phyloP scores from a whole-genome alignment of 2,888 invertebrate genomes.

The Lasioglossum calceatum region DNA sequence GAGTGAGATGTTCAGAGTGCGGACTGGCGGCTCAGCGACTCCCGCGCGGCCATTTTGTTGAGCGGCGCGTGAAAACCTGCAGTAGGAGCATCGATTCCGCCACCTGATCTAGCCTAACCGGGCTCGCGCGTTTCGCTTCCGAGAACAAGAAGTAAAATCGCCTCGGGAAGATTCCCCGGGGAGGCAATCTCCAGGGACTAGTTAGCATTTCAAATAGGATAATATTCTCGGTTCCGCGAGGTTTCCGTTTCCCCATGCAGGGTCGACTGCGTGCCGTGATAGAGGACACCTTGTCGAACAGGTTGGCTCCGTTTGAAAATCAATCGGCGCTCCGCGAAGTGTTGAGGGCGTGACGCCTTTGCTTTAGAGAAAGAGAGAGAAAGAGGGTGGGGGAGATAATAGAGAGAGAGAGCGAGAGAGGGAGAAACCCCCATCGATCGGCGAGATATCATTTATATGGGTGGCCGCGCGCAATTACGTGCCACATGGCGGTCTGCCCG shows the following conservation, averaged over 20 bases:
- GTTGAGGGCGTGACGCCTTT: conserved; percentile 31
- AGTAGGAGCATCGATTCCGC: not conserved
- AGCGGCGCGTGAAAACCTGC: not conserved
- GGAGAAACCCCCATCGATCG: conserved; percentile 35
- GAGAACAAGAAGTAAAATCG: not conserved
- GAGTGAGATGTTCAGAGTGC: too few species aligned
- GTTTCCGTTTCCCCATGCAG: not conserved
- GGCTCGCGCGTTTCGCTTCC: not conserved
- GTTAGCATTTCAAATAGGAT: not conserved
- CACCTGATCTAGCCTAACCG: not conserved
- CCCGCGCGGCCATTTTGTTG: too few species aligned
- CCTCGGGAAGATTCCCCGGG: not conserved
- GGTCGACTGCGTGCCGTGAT: conserved; percentile 8
- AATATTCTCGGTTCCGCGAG: conserved; percentile 18
- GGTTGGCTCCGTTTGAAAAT: conserved; percentile 45
- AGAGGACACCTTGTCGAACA: not conserved
- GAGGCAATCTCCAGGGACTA: conserved; percentile 3
- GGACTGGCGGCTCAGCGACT: too few species aligned
- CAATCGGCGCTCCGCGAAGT: conserved; percentile 42
- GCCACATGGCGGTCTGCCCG: conserved; percentile 61
- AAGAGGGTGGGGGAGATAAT: not conserved
- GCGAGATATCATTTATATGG: conserved; percentile 37
- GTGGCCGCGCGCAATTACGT: conserved; percentile 28
- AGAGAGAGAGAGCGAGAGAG: not conserved
- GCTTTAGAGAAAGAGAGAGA: not conserved